phyloP scores from a whole-genome alignment of 2,888 invertebrate species.

The Cheilosia pagana region DNA sequence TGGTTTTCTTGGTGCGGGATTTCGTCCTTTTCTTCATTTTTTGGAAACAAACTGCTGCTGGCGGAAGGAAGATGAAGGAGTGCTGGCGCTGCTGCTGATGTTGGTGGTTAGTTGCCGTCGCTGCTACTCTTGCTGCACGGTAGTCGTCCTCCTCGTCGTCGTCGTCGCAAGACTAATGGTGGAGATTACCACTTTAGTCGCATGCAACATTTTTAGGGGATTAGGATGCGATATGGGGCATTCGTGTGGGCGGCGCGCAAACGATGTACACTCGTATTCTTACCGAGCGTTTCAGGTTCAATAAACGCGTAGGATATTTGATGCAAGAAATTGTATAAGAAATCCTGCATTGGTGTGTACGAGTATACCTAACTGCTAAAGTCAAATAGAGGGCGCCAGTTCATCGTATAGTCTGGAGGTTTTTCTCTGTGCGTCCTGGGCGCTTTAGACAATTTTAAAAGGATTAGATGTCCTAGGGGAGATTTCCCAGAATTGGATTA shows the following conservation, averaged over 20 bases:
- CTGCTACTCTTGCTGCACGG: conserved; percentile 32
- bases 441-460: conserved; percentile 67
- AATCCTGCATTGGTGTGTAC: conserved; percentile 12
- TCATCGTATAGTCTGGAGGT: conserved; percentile 46
- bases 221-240: conserved; percentile 59
- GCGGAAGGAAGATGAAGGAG: conserved; percentile 63
- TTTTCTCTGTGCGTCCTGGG: conserved; percentile 36
- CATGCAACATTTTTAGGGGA: conserved; percentile 73
- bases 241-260: conserved; percentile 25
- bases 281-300: conserved; percentile 62
- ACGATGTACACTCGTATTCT: conserved; percentile 17
- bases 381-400: conserved; percentile 74
- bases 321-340: conserved; percentile 41
- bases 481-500: conserved; percentile 71
- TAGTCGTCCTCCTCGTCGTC: conserved; percentile 7
- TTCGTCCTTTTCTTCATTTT: conserved; percentile 33
- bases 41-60: conserved; percentile 37
- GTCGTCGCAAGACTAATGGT: conserved; percentile 72
- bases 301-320: conserved; percentile 74
- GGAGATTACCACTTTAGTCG: conserved; percentile 71
- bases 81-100: conserved; percentile 50
- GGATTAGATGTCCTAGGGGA: conserved; percentile 67
- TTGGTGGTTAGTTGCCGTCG: conserved; percentile 58
- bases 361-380: conserved; percentile 40
- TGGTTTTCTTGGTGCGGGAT: conserved; percentile 33